Conservation (phyloP, 2,113 vertebrate genomes). For the Calonectris borealis region DNA sequence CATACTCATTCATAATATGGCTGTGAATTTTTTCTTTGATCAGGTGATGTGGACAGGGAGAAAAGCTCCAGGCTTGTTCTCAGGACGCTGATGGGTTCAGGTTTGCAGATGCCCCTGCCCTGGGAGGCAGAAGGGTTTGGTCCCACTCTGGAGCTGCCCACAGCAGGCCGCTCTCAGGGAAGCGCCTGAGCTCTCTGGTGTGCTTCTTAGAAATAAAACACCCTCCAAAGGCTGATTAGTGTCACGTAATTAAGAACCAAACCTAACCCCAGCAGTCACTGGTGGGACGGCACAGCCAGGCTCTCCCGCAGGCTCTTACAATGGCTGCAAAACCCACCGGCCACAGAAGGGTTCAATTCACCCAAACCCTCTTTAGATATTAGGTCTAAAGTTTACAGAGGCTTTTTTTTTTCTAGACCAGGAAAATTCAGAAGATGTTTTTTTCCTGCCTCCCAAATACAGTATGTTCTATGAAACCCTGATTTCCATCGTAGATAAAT, state of each 20-base stretch:
- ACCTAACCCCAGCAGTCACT: not conserved
- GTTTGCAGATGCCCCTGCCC: not conserved
- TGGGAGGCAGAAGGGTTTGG: not conserved
- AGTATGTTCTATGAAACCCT: not conserved
- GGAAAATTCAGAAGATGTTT: not conserved
- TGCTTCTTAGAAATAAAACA: not conserved
- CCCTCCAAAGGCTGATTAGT: not conserved
- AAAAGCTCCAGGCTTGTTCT: not conserved
- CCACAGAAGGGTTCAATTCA: not conserved
- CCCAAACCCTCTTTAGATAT: not conserved
- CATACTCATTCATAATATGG: not conserved
- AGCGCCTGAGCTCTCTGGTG: fast-evolving
- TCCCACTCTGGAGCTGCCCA: fast-evolving
- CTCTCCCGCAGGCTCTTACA: not conserved
- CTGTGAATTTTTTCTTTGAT: fast-evolving
- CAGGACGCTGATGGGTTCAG: not conserved
- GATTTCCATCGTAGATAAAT: not conserved
- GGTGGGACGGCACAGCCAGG: not conserved
- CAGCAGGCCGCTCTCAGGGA: not conserved
- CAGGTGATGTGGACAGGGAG: not conserved
- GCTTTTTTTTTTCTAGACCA: not conserved
- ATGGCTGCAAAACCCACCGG: fast-evolving
- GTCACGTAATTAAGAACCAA: not conserved
- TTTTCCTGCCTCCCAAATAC: not conserved
- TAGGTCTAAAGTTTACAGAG: not conserved